phyloP scores from a whole-genome alignment of 2,888 invertebrate genomes.

The Beris chalybata region DNA sequence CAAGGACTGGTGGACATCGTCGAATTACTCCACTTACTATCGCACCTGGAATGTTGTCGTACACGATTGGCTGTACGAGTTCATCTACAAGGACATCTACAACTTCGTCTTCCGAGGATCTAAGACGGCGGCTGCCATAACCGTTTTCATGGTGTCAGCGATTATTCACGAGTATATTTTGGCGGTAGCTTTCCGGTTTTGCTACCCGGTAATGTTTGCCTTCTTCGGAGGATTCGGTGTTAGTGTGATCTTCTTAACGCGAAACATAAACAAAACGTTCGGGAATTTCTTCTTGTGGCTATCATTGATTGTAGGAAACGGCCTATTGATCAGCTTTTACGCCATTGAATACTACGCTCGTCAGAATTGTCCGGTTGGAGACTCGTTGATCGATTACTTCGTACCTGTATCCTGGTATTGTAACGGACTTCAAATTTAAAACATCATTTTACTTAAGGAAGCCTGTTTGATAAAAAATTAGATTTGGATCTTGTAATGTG shows the following conservation, averaged over 20 bases:
- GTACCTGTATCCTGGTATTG: constrained; percentile 7
- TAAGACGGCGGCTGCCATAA: constrained; percentile 58
- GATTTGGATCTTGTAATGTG: too few relatives aligned
- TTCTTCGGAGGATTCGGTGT: constrained; percentile 73
- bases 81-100: constrained; percentile 74
- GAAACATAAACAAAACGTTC: constrained; percentile 49
- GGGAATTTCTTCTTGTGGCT: constrained; percentile 82
- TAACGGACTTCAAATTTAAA: constrained; percentile 6
- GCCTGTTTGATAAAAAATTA: too few relatives aligned
- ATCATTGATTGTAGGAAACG: constrained; percentile 71
- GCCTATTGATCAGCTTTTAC: constrained; percentile 64
- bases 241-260: constrained; percentile 59
- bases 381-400: constrained; percentile 6
- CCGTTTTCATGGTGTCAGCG: constrained; percentile 76
- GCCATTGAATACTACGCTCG: constrained; percentile 83
- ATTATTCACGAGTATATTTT: constrained; percentile 83
- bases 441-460: too few relatives aligned
- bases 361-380: constrained; percentile 61
- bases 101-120: constrained; percentile 52
- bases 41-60: constrained; percentile 89
- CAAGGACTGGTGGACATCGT: constrained; percentile 88
- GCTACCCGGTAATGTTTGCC: constrained; percentile 78
- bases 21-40: constrained; percentile 74
- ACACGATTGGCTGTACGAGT: constrained; percentile 85
- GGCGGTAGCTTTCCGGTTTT: constrained; percentile 75